Percentiles rank a stretch among this genome's conserved stretches.
These are phyloP conservation scores for Barnardius zonarius DNA, from an alignment of 2,113 vertebrate genomes.

Conservation along the genomic window DNA sequence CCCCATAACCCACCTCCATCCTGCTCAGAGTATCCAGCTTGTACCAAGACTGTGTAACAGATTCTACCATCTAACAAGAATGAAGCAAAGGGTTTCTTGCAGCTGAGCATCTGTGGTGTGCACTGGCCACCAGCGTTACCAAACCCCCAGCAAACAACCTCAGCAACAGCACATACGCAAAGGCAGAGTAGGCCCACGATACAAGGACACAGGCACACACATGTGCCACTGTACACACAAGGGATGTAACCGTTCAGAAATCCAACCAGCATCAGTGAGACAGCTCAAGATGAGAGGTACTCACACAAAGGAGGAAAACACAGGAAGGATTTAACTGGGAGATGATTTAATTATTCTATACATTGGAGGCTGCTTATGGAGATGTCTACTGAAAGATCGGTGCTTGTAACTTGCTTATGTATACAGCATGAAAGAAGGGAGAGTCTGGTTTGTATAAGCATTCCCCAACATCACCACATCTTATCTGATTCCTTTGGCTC, in stretches of 20 bases:
- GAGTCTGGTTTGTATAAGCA: slow-evolving; percentile 12
- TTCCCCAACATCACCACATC: neutral
- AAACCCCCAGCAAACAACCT: neutral
- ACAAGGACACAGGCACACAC: rapidly evolving
- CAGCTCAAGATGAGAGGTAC: neutral
- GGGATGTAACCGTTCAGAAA: neutral
- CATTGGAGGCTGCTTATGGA: neutral
- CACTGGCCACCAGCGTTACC: rapidly evolving
- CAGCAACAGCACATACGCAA: rapidly evolving
- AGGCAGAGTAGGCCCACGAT: neutral
- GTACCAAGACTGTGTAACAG: rapidly evolving
- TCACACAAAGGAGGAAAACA: neutral
- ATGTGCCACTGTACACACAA: rapidly evolving
- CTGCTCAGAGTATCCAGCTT: rapidly evolving
- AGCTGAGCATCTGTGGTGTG: rapidly evolving
- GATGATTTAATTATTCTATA: slow-evolving; percentile 3
- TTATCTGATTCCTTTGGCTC: slow-evolving; percentile 20
- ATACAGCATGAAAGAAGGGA: neutral
- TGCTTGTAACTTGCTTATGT: neutral
- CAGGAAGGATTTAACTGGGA: neutral
- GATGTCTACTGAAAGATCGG: neutral
- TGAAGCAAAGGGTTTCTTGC: neutral
- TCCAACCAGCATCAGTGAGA: neutral
- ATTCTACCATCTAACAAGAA: no score
- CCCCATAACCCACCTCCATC: rapidly evolving